A percentile compares a stretch with the other conserved stretches of the same genome.
phyloP scores from a whole-genome alignment of 2,113 vertebrate species.

The Enhydra lutris region DNA sequence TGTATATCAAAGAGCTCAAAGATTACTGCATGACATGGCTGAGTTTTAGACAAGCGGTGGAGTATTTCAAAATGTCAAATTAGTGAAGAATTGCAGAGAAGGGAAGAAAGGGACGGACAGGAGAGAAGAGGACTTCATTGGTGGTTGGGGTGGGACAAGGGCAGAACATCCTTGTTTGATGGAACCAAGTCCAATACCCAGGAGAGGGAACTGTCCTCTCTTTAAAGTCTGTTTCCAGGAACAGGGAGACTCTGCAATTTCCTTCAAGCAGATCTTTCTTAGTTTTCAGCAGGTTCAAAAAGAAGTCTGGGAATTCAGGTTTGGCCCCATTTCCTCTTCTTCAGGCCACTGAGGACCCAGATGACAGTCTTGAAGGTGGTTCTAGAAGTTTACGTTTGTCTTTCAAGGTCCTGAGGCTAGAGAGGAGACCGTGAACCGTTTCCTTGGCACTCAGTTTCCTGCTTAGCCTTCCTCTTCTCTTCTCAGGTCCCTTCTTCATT shows the following conservation, averaged over 20 bases:
- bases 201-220: background rate
- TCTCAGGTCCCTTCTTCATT: background rate
- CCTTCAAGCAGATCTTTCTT: background rate
- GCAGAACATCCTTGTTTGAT: background rate
- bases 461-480: background rate
- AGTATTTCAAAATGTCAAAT: constrained; percentile 21
- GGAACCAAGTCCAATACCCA: background rate
- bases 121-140: background rate
- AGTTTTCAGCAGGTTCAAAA: background rate
- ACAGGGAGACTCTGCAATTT: background rate
- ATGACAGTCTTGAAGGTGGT: background rate
- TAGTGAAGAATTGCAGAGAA: background rate
- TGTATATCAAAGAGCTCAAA: background rate
- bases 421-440: background rate
- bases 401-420: background rate
- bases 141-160: rapidly evolving
- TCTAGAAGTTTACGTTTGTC: background rate
- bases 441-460: background rate
- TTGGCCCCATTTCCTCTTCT: background rate
- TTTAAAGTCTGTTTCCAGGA: background rate
- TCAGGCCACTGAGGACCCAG: background rate
- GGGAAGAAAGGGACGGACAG: background rate
- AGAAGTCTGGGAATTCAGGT: background rate
- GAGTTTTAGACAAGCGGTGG: background rate
- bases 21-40: background rate